Percentiles rank a stretch among this genome's conserved stretches.
Evolutionary conservation across 2,888 invertebrate species (phyloP).

Genomic region (Omphaloscelis lunosa): DNA sequence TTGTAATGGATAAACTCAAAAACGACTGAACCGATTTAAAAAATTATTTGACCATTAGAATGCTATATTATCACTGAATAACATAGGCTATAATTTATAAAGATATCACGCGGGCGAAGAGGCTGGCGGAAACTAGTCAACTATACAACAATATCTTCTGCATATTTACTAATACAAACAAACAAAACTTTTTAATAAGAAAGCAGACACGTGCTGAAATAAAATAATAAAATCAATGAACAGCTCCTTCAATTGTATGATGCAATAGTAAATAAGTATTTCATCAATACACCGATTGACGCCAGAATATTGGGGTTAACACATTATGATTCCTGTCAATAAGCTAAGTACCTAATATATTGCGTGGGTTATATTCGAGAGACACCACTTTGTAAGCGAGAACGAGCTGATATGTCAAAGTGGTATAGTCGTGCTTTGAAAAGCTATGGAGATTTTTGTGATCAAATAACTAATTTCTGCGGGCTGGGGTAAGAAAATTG

Average conservation of each 20-base stretch:
- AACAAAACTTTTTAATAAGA: constrained; percentile 26
- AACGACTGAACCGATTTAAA: too few species aligned
- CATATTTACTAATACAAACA: not conserved
- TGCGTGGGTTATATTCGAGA: constrained; percentile 50
- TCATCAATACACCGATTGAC: constrained; percentile 75
- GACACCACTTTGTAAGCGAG: constrained; percentile 35
- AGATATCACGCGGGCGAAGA: too few species aligned
- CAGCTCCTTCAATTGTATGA: constrained; percentile 71
- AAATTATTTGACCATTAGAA: too few species aligned
- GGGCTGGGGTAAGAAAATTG: constrained; percentile 54
- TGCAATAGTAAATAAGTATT: constrained; percentile 85
- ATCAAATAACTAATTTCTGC: constrained; percentile 52
- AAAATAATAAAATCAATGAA: constrained; percentile 50
- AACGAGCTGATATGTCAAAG: constrained; percentile 47
- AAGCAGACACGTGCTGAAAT: constrained; percentile 36
- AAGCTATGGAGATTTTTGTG: constrained; percentile 59
- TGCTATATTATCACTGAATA: too few species aligned
- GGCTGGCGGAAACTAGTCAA: too few species aligned
- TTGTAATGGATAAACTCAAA: too few species aligned
- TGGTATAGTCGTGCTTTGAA: constrained; percentile 53
- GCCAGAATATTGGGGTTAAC: constrained; percentile 79
- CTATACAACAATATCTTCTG: not conserved
- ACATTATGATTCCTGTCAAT: constrained; percentile 72
- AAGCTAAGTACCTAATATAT: constrained; percentile 54
- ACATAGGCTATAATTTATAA: too few species aligned